These are phyloP conservation scores for Papilio helenus DNA, from an alignment of 1,140 invertebrate genomes.

Conservation along the genomic window DNA sequence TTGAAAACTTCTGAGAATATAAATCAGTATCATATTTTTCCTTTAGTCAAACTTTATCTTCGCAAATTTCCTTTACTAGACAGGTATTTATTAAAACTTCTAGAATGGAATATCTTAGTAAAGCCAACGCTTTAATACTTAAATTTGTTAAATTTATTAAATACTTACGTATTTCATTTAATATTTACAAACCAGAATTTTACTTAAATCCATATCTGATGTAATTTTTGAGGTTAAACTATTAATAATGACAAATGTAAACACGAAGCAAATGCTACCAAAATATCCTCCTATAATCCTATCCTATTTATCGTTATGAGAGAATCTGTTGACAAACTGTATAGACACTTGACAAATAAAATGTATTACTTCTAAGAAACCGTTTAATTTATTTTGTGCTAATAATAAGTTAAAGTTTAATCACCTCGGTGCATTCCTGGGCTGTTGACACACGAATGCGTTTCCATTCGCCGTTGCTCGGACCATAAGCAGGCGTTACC, in stretches of 20 bases:
- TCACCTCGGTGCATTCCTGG: slow-evolving; percentile 63
- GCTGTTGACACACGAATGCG: slow-evolving; percentile 61
- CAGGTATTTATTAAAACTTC: background rate
- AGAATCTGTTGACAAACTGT: background rate
- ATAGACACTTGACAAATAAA: background rate
- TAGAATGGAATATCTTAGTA: background rate
- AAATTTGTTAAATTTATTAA: no score
- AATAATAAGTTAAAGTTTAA: slow-evolving; percentile 42
- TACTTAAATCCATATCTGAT: background rate
- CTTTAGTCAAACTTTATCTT: slow-evolving; percentile 8
- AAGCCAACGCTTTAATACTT: no score
- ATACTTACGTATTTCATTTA: no score
- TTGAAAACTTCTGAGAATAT: background rate
- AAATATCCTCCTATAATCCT: no score
- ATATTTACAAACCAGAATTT: background rate
- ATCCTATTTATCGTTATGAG: background rate
- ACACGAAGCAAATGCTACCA: no score
- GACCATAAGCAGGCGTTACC: slow-evolving; percentile 38
- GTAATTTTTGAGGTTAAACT: background rate
- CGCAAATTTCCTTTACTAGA: background rate
- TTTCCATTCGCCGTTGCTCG: slow-evolving; percentile 54
- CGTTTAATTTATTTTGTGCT: slow-evolving; percentile 4
- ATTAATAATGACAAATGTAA: no score
- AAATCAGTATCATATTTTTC: slow-evolving; percentile 4
- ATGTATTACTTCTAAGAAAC: background rate